phyloP scores from a whole-genome alignment of 2,888 invertebrate genomes.

The Harpagoxenus sublaevis region DNA sequence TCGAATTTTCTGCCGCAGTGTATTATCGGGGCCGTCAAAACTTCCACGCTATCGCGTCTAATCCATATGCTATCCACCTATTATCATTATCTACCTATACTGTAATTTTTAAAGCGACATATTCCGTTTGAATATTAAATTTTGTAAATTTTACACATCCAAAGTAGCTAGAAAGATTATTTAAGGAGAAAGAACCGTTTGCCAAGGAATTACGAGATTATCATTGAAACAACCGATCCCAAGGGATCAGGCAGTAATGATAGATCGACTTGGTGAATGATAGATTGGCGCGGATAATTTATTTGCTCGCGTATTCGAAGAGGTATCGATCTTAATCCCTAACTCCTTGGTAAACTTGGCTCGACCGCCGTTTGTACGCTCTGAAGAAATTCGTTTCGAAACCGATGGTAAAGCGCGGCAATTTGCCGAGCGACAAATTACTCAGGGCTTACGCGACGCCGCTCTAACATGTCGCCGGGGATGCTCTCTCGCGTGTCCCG shows the following conservation, averaged over 20 bases:
- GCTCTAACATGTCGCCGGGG: neutral
- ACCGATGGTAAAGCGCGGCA: conserved; percentile 6
- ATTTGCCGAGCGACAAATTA: conserved; percentile 38
- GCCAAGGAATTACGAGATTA: neutral
- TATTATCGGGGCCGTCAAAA: neutral
- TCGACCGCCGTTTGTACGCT: neutral
- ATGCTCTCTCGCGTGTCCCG: neutral
- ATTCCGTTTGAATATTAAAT: neutral
- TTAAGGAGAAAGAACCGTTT: neutral
- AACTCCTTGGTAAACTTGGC: neutral
- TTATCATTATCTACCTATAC: neutral
- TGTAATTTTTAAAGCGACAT: neutral
- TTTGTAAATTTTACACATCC: neutral
- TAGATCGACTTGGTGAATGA: conserved; percentile 1
- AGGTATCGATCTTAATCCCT: conserved; percentile 37
- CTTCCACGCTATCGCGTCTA: neutral
- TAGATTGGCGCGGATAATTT: neutral
- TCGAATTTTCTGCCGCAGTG: neutral
- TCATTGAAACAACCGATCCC: neutral
- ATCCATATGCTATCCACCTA: neutral
- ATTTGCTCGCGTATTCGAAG: conserved; percentile 5
- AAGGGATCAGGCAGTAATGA: neutral
- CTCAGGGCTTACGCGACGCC: neutral
- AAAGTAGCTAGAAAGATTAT: neutral
- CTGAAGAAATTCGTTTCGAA: conserved; percentile 8